These are phyloP conservation scores for Myotis planiceps DNA, from an alignment of 2,797 vertebrate genomes.

Conservation along the genomic window DNA sequence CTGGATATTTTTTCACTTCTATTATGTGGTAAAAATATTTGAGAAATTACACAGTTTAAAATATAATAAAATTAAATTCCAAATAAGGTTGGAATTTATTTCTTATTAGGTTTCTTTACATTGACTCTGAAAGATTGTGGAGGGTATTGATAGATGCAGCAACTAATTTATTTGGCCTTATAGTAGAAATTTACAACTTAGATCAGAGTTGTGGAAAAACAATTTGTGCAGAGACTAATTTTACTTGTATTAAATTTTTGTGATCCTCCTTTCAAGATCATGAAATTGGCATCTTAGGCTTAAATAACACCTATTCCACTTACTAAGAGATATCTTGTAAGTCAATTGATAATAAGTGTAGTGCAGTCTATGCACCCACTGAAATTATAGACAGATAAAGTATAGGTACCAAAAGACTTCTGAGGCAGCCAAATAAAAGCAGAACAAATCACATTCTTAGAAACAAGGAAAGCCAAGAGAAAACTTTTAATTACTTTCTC, in stretches of 20 bases:
- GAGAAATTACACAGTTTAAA: not conserved
- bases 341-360: not conserved
- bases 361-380: not conserved
- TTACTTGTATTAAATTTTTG: not conserved
- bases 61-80: not conserved
- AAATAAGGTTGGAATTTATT: not conserved
- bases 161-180: not conserved
- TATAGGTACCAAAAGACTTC: not conserved
- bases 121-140: not conserved
- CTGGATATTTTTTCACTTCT: not conserved
- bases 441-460: not conserved
- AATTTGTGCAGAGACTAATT: not conserved
- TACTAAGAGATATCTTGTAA: not conserved
- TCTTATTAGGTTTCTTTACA: not conserved
- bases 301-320: not conserved
- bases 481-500: not conserved
- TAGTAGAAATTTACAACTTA: not conserved
- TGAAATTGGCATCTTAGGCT: not conserved
- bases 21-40: not conserved
- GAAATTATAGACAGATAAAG: not conserved
- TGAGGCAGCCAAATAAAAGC: not conserved
- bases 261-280: not conserved
- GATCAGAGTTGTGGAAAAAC: not conserved
- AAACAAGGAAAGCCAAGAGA: not conserved
- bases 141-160: not conserved